Evolutionary conservation across 1,140 invertebrate genomes (phyloP).

Genomic region (Calephelis nemesis): DNA sequence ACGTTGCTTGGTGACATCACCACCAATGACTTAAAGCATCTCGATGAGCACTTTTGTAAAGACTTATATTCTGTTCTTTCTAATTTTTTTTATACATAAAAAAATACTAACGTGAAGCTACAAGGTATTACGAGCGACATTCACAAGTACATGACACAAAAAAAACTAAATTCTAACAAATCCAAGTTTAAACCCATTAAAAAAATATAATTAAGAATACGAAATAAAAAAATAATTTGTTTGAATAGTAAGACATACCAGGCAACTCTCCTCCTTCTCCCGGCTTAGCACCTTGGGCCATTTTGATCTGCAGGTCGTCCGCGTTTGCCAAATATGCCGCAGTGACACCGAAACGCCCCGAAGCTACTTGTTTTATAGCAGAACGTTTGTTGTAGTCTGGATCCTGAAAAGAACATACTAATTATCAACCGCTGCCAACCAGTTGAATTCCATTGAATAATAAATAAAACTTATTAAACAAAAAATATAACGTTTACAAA

Average conservation of each 20-base stretch:
- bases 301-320: slow-evolving; percentile 98
- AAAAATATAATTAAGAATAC: not conserved
- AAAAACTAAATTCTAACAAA: no score
- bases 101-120: no score
- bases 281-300: slow-evolving; percentile 99
- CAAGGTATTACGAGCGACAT: no score
- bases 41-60: no score
- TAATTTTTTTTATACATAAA: no score
- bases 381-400: slow-evolving; percentile 88
- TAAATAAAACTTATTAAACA: no score
- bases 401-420: slow-evolving; percentile 79
- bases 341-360: slow-evolving; percentile 98
- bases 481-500: no score
- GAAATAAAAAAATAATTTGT: slow-evolving; percentile 8
- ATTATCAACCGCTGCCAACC: not conserved
- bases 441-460: not conserved
- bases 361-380: slow-evolving; percentile 96
- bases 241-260: slow-evolving; percentile 80
- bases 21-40: no score
- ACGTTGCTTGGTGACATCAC: no score
- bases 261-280: slow-evolving; percentile 97
- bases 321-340: slow-evolving; percentile 97
- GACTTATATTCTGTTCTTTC: no score
- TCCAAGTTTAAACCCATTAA: no score
- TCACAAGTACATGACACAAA: no score